Percentiles rank a stretch among this genome's conserved stretches.
These are phyloP conservation scores for Quiscalus mexicanus DNA, from an alignment of 2,113 vertebrate genomes.

Conservation along the genomic window DNA sequence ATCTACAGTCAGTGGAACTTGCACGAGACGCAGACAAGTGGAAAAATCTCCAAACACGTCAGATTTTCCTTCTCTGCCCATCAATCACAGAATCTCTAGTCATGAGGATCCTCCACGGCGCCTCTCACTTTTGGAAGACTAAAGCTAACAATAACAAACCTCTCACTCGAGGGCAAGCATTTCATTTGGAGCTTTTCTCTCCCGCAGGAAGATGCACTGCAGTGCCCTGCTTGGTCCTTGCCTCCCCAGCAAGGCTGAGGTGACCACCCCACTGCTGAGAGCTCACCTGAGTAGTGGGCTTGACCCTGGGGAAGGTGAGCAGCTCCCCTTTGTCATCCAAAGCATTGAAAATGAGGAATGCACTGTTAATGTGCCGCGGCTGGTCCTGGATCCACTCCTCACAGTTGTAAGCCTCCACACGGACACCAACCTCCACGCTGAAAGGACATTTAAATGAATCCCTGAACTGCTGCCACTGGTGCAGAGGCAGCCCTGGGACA, in stretches of 20 bases:
- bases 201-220: background rate
- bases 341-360: conserved; percentile 77
- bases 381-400: conserved; percentile 74
- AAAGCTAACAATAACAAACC: background rate
- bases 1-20: background rate
- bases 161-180: background rate
- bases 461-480: background rate
- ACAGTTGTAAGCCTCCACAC: conserved; percentile 80
- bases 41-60: background rate
- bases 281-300: conserved; percentile 73
- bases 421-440: conserved; percentile 81
- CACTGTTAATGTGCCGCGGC: conserved; percentile 80
- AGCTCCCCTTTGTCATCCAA: conserved; percentile 51
- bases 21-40: background rate
- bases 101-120: background rate
- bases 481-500: background rate
- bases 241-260: background rate
- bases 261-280: background rate
- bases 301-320: conserved; percentile 71
- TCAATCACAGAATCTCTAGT: background rate
- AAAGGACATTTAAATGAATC: background rate
- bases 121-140: background rate
- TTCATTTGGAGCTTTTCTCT: background rate
- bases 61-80: background rate
- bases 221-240: background rate